phyloP scores from a whole-genome alignment of 2,888 invertebrate species.

The Augochlorella aurata region DNA sequence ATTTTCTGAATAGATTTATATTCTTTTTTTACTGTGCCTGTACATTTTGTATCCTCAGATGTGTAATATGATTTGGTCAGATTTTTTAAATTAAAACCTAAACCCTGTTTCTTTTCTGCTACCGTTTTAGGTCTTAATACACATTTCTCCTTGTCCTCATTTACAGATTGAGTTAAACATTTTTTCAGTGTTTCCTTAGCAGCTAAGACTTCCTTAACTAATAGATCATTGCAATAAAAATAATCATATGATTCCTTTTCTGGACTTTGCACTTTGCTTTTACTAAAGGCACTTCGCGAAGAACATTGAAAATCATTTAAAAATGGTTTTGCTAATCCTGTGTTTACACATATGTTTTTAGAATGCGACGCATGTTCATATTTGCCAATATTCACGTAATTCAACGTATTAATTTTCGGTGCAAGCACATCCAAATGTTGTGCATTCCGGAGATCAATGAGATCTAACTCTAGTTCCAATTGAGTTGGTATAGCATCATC shows the following conservation, averaged over 20 bases:
- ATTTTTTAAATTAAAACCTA: conserved; percentile 60
- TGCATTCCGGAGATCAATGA: conserved; percentile 70
- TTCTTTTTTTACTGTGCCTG: conserved; percentile 4
- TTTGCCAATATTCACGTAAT: not conserved
- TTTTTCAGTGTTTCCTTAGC: conserved; percentile 75
- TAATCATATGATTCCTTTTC: conserved; percentile 24
- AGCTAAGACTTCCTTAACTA: conserved; percentile 78
- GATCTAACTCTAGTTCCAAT: conserved; percentile 76
- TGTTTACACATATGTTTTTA: not conserved
- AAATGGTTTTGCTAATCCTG: conserved; percentile 5
- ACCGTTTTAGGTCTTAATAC: conserved; percentile 69
- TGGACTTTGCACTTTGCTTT: not conserved
- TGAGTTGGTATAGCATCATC: conserved; percentile 76
- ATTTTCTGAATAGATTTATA: conserved; percentile 26
- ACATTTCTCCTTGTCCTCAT: conserved; percentile 52
- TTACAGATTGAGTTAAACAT: conserved; percentile 42
- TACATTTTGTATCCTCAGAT: conserved; percentile 3
- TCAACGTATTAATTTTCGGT: conserved; percentile 45
- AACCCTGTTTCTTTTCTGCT: conserved; percentile 73
- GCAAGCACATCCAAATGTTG: conserved; percentile 67
- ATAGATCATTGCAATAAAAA: conserved; percentile 70
- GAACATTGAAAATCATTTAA: conserved; percentile 21
- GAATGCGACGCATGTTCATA: conserved; percentile 32
- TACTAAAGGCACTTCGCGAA: not conserved
- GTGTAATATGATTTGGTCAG: conserved; percentile 19